Percentiles rank a stretch among this genome's conserved stretches.
Conservation (phyloP, 2,797 vertebrate genomes). For the Sebastes cheni region DNA sequence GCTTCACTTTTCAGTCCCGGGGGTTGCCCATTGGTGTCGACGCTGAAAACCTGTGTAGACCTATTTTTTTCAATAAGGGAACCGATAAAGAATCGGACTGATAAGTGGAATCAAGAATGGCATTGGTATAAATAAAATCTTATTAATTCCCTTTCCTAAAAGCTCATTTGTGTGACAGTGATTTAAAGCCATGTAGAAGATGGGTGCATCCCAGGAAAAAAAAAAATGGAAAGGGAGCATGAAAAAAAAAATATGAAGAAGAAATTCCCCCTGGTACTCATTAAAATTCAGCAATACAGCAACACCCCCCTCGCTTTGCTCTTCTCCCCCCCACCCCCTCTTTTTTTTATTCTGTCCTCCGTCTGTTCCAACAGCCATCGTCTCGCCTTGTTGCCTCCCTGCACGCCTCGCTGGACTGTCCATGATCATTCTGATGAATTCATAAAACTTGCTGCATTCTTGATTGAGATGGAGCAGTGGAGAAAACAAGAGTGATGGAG, state of each 20-base stretch:
- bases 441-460: slow-evolving; percentile 77
- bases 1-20: too few species aligned
- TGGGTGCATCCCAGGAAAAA: slow-evolving; percentile 39
- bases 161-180: slow-evolving; percentile 78
- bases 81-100: background rate
- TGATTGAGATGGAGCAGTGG: slow-evolving; percentile 75
- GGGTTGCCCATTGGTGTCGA: too few species aligned
- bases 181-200: slow-evolving; percentile 66
- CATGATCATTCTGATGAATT: slow-evolving; percentile 85
- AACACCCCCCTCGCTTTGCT: slow-evolving; percentile 59
- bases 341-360: slow-evolving; percentile 33
- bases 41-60: background rate
- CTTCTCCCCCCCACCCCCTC: slow-evolving; percentile 36
- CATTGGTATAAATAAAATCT: background rate
- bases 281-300: slow-evolving; percentile 81
- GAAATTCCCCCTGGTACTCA: slow-evolving; percentile 85
- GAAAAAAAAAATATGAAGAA: slow-evolving; percentile 64
- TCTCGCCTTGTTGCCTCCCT: slow-evolving; percentile 75
- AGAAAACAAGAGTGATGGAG: slow-evolving; percentile 51
- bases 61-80: background rate
- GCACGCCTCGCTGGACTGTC: slow-evolving; percentile 69
- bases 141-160: slow-evolving; percentile 8
- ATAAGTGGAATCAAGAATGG: background rate
- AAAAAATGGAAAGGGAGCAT: slow-evolving; percentile 33
- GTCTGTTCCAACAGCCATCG: slow-evolving; percentile 62